phyloP scores from a whole-genome alignment of 1,140 invertebrate genomes.

The Diorhabda carinulata region DNA sequence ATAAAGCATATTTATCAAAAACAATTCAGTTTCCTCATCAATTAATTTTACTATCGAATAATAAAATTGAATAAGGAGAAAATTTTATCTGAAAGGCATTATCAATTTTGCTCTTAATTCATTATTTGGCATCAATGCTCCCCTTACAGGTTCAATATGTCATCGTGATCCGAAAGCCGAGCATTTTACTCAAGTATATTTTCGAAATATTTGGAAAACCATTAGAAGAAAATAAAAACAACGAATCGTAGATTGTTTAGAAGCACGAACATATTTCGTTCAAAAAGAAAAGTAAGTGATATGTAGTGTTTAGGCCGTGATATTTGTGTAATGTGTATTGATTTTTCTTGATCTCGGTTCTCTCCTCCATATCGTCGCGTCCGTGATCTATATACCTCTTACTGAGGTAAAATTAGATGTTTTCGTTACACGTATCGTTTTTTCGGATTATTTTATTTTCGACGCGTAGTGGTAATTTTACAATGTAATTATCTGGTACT shows the following conservation, averaged over 20 bases:
- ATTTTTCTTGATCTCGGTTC: constrained; percentile 9
- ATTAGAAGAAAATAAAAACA: background rate
- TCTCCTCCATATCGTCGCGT: constrained; percentile 12
- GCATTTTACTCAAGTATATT: background rate
- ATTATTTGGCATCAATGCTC: background rate
- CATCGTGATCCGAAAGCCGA: background rate
- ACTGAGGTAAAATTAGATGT: constrained; percentile 10
- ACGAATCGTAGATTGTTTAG: constrained; percentile 11
- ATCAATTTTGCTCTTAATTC: no score
- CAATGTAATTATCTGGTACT: background rate
- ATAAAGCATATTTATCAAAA: no score
- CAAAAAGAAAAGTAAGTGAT: constrained; percentile 14
- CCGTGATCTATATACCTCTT: background rate
- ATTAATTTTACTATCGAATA: no score
- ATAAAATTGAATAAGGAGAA: no score
- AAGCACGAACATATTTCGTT: constrained; percentile 13
- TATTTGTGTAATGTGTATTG: constrained; percentile 19
- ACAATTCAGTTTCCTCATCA: no score
- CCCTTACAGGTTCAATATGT: background rate
- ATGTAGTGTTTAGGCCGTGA: constrained; percentile 16
- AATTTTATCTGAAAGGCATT: no score
- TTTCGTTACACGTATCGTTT: constrained; percentile 7
- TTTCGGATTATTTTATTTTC: constrained; percentile 6
- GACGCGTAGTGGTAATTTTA: constrained; percentile 7
- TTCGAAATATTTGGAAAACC: background rate